Evolutionary conservation across 2,113 vertebrate genomes (phyloP), one percentile per base, ranked within the genome.

Genomic region (Poicephalus meyeri): DNA sequence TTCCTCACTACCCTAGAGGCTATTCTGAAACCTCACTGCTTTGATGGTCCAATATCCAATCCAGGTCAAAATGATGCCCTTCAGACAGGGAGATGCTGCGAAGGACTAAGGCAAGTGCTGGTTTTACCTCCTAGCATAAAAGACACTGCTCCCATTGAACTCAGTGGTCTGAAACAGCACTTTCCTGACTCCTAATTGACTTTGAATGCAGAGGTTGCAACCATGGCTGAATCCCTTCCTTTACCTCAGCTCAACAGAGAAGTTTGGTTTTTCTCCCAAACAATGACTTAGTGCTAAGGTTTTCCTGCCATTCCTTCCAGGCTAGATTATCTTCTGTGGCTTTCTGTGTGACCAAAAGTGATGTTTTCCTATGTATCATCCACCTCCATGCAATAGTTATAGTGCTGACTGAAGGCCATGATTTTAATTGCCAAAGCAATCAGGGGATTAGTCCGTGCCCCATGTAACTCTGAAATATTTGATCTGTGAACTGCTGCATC

Each of bases 391-490:
- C 50, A 47, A 17, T 33, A 91, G 64, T 50, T 65, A 46, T 5
- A 44, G 44, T 11, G 19, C 56, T 96, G 93, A 88, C 61, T 86
- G 44, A 71, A 84, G 47, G 52, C 82, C 73, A 23, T 74, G 50
- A 64, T 93, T 94, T 86, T 93, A 86, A 85, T 93, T 94, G 91
- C 92, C 86, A 92, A 91, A 94, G 64, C 68, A 91, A 80, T 90
- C 86, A 78, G 50, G 68, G 50, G 88, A 94, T 95, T 95, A 96
- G 74, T 83, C 74, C 20, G 21, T 49, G 60, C 82, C 60, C 52
- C 28, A 2, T 47, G 68, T 83, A 89, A 80, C 31, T 41, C 63
- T 60, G 39, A 70, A 86, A 84, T 58, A 84, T 89, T 80, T 95
- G 47, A 76, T 96, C 90, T 91, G 82, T 71, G 80, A 88, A 60